A percentile compares a stretch with the other conserved stretches of the same genome.
Conservation (phyloP, 2,113 vertebrate species). For the Myanophis thanlyinensis region DNA sequence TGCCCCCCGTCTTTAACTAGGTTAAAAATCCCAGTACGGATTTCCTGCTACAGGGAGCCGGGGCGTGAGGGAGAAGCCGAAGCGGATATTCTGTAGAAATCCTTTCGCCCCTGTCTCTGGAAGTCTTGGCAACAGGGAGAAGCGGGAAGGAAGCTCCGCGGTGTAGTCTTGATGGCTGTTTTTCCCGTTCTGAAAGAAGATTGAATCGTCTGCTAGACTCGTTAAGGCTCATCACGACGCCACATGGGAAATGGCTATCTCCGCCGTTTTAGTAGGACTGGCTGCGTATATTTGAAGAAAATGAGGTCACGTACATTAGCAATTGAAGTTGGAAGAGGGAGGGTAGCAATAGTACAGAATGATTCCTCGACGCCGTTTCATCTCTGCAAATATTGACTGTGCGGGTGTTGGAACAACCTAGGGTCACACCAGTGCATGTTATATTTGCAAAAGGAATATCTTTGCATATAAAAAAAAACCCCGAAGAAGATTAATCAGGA, state of each 20-base stretch:
- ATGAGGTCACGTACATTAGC: background rate
- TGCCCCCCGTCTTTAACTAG: too few species aligned
- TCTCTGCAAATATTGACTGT: background rate
- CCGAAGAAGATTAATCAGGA: background rate
- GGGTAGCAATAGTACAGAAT: background rate
- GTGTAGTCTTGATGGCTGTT: too few species aligned
- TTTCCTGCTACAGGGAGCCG: background rate
- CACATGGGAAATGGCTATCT: background rate
- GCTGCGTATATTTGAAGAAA: background rate
- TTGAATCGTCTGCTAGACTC: background rate
- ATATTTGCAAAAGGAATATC: background rate
- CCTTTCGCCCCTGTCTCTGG: background rate
- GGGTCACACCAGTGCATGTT: background rate
- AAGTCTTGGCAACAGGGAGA: background rate
- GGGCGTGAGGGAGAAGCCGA: accelerated
- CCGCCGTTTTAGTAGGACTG: background rate
- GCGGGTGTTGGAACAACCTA: background rate
- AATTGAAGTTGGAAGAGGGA: background rate
- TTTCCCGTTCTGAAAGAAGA: background rate
- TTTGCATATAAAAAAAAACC: background rate
- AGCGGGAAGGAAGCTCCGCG: background rate
- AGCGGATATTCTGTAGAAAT: background rate
- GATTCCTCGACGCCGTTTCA: background rate
- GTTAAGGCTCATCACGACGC: background rate
- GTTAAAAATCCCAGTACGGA: background rate